phyloP scores from a whole-genome alignment of 35 echinoderm and acorn worm genomes.

The Apostichopus californicus region DNA sequence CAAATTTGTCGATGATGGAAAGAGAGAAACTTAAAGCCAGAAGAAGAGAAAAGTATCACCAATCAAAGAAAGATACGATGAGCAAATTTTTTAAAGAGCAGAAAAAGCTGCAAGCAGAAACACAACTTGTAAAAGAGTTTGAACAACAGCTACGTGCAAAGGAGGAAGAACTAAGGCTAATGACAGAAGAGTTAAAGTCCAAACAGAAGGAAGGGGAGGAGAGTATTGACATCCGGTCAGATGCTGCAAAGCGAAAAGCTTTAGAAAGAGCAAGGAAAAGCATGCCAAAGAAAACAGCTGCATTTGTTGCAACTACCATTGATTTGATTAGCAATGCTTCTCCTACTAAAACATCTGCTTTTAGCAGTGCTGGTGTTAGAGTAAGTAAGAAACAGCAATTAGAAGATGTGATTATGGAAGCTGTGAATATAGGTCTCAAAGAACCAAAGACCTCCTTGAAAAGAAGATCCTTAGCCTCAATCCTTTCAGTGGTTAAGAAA shows the following conservation, averaged over 20 bases:
- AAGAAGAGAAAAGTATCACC: slow-evolving; percentile 9
- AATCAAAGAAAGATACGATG: background rate
- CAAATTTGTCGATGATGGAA: background rate
- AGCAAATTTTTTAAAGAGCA: background rate
- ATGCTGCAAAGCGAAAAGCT: slow-evolving; percentile 58
- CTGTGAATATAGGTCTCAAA: background rate
- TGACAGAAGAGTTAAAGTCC: slow-evolving; percentile 1
- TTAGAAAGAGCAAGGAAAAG: slow-evolving; percentile 55
- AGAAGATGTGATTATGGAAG: background rate
- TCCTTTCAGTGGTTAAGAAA: background rate
- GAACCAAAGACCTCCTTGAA: background rate
- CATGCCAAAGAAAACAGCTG: slow-evolving; percentile 52
- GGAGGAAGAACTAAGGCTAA: slow-evolving; percentile 38
- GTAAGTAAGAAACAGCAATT: background rate
- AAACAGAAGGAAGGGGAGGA: slow-evolving; percentile 20
- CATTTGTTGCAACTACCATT: slow-evolving; percentile 46
- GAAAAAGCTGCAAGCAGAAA: background rate
- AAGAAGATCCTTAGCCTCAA: background rate
- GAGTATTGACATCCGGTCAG: slow-evolving; percentile 18
- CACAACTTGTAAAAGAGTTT: background rate
- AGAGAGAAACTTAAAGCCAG: background rate
- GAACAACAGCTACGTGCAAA: slow-evolving; percentile 33
- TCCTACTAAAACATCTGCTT: slow-evolving; percentile 52
- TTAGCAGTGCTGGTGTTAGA: slow-evolving; percentile 36
- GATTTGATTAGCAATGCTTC: slow-evolving; percentile 53